phyloP scores from a whole-genome alignment of 2,888 invertebrate genomes.

The Drosophila parthenogenetica region DNA sequence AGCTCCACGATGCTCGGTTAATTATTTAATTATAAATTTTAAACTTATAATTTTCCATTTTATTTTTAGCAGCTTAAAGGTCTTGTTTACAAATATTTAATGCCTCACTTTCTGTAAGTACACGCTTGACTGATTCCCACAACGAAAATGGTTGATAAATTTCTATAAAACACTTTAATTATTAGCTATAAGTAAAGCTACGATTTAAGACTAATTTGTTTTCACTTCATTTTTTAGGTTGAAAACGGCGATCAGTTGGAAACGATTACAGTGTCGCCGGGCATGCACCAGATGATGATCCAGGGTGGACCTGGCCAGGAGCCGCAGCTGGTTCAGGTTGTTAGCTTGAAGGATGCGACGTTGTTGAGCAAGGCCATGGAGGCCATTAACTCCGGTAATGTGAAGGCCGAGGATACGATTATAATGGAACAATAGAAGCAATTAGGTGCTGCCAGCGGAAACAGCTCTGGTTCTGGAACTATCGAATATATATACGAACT shows the following conservation, averaged over 20 bases:
- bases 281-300: conserved; percentile 93
- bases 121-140: background rate
- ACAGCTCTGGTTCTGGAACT: conserved; percentile 21
- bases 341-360: conserved; percentile 94
- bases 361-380: conserved; percentile 93
- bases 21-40: conserved; percentile 8
- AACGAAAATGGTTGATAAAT: background rate
- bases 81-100: conserved; percentile 19
- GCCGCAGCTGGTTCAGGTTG: conserved; percentile 92
- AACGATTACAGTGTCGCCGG: conserved; percentile 91
- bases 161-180: too few relatives aligned
- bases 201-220: background rate
- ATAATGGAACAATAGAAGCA: conserved; percentile 83
- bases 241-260: conserved; percentile 92
- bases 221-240: conserved; percentile 86
- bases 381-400: conserved; percentile 87
- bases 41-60: background rate
- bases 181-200: background rate
- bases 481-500: conserved; percentile 26
- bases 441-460: conserved; percentile 26
- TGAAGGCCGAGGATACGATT: conserved; percentile 89
- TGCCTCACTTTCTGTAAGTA: conserved; percentile 58
- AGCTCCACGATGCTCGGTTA: background rate
- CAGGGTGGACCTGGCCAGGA: conserved; percentile 89
- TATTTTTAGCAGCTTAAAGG: conserved; percentile 31